Percentiles rank a stretch among this genome's conserved stretches.
Conservation (phyloP, 2,888 invertebrate genomes). For the Brachylomia viminalis region DNA sequence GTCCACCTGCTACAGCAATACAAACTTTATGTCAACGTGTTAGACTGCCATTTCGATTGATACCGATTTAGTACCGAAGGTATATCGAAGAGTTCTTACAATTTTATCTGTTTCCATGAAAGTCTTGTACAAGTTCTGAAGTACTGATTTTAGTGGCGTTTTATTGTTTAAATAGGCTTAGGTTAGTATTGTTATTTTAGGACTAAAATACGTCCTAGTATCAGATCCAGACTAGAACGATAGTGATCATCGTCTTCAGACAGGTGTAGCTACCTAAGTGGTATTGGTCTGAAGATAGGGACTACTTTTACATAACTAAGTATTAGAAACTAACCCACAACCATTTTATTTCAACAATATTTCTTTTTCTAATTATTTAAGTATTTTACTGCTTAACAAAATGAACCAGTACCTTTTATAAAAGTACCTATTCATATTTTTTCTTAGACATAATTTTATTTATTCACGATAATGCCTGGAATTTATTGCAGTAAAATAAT, state of each 20-base stretch:
- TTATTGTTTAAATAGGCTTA: conserved; percentile 44
- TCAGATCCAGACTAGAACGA: neutral
- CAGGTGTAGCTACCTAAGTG: no score
- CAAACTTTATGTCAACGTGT: conserved; percentile 69
- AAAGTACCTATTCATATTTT: neutral
- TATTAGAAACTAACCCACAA: neutral
- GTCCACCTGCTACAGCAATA: conserved; percentile 67
- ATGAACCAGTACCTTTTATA: neutral
- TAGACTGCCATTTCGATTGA: conserved; percentile 70
- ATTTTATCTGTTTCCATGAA: conserved; percentile 57
- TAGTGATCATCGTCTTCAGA: neutral
- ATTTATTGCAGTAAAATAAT: neutral
- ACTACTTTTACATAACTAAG: neutral
- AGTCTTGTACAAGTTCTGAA: conserved; percentile 48
- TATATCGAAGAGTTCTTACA: conserved; percentile 27
- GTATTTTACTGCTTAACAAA: neutral
- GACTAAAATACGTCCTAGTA: conserved; percentile 25
- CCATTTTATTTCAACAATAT: neutral
- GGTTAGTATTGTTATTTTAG: conserved; percentile 21
- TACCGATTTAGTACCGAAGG: conserved; percentile 26
- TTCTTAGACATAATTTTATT: neutral
- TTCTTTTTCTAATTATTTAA: no score
- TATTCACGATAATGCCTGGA: neutral
- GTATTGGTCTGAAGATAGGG: no score
- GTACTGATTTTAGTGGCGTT: conserved; percentile 48